Percentiles rank a stretch among this genome's conserved stretches.
Evolutionary conservation across 2,888 invertebrate genomes (phyloP).

Genomic region (Drosophila cyrtoloma): DNA sequence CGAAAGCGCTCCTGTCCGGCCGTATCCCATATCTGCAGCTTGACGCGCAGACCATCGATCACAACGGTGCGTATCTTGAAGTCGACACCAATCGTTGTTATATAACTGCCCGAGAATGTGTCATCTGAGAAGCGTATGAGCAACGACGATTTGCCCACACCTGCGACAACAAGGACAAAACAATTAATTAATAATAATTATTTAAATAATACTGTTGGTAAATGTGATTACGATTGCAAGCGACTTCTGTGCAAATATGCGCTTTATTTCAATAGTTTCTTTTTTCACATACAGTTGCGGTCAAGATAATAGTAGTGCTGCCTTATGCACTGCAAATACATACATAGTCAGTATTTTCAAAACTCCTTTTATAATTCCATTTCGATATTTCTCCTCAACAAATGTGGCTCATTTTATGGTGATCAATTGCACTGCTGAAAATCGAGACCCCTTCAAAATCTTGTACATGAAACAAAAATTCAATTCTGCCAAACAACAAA

Average conservation of each 20-base stretch:
- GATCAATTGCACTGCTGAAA: neutral
- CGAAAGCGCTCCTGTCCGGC: constrained; percentile 98
- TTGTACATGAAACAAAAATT: too few species aligned
- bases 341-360: neutral
- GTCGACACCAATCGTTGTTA: constrained; percentile 99
- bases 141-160: constrained; percentile 99
- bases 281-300: constrained; percentile 1
- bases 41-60: constrained; percentile 95
- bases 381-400: neutral
- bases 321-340: neutral
- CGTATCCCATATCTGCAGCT: constrained; percentile 99
- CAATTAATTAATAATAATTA: neutral
- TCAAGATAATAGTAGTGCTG: neutral
- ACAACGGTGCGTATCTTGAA: constrained; percentile 99
- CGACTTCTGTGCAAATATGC: constrained; percentile 6
- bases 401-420: too few species aligned
- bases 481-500: too few species aligned
- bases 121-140: constrained; percentile 98
- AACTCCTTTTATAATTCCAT: neutral
- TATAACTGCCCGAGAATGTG: constrained; percentile 98
- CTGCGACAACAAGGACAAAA: constrained; percentile 86
- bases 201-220: neutral
- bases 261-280: constrained; percentile 8
- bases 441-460: neutral
- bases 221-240: neutral